Evolutionary conservation across 2,113 vertebrate species (phyloP), one percentile per base, ranked within the genome.

Genomic region (Poeciliopsis prolifica): DNA sequence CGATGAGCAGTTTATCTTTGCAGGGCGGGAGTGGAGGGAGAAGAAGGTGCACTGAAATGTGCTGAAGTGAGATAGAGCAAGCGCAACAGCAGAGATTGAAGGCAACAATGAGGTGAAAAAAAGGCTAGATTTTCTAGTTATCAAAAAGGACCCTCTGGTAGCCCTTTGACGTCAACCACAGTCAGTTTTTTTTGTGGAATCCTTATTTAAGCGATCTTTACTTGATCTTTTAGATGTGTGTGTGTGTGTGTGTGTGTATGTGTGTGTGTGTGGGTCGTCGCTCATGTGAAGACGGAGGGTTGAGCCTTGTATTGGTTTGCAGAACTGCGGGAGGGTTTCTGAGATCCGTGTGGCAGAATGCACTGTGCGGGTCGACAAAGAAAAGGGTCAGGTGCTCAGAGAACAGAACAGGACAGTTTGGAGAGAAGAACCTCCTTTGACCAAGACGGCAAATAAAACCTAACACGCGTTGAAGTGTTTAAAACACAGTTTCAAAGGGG

Each of bases 151-250:
- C 85, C 87, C 89, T 92, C 89, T 84, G 80, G 72, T 93, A 94
- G 93, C 93, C 93, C 93, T 94, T 91, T 89, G 81, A 92, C 92
- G 92, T 88, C 86, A 80, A 92, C 88, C 87, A 86, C 87, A 80
- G 79, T 81, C 82, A 70, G 71, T 54, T 81, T 70, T 75, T 81
- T 70, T 77, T 40, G 48, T 66, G 72, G 73, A 82, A 79, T 84
- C 90, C 79, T 82, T 83, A 87, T 86, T 87, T 22, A 61, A 81
- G 75, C 66, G 75, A 75, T 83, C 80, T 77, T 82, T 85, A 68
- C 76, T 82, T 83, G 68, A 74, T 71, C 79, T 48, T 33, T 65
- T 31, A 54, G 72, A 12, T 29, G 26, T 3, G 2, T 31, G 10
- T 76, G 85, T 87, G 35, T 74, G 30, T 28, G 26, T 8, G 1